Conservation (phyloP, 2,797 vertebrate genomes). For the Megalops cyprinoides region DNA sequence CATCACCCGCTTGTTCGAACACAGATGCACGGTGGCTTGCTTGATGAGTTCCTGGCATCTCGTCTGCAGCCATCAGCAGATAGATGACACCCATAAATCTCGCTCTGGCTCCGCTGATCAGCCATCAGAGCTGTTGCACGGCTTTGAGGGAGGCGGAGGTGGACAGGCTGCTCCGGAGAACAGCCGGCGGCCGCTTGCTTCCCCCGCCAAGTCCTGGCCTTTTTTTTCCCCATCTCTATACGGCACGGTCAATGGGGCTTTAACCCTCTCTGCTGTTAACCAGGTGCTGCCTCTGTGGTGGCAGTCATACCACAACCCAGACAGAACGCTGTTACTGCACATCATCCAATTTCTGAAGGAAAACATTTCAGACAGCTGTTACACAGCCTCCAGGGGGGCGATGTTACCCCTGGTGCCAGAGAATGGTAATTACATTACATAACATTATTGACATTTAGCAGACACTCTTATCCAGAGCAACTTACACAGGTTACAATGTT, state of each 20-base stretch:
- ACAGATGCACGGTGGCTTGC: neutral
- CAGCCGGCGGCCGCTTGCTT: neutral
- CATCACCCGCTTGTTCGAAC: neutral
- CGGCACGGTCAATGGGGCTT: neutral
- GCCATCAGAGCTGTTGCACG: neutral
- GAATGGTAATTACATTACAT: too few relatives aligned
- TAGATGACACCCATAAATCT: slow-evolving; percentile 14
- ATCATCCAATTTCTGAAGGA: too few relatives aligned
- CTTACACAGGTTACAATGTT: too few relatives aligned
- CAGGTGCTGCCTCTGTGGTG: neutral
- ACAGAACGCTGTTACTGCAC: too few relatives aligned
- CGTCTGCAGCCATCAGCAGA: slow-evolving; percentile 22
- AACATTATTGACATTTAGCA: too few relatives aligned
- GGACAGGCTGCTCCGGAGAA: neutral
- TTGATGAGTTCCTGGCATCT: neutral
- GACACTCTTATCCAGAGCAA: too few relatives aligned
- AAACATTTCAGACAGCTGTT: too few relatives aligned
- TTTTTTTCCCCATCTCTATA: neutral
- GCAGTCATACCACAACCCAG: neutral
- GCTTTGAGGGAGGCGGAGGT: neutral
- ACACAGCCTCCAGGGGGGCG: too few relatives aligned
- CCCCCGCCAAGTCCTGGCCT: neutral
- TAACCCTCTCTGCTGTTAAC: neutral
- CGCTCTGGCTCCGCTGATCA: neutral
- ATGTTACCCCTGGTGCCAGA: too few relatives aligned